A percentile compares a stretch with the other conserved stretches of the same genome.
These are phyloP conservation scores for Caranx ignobilis DNA, from an alignment of 2,113 vertebrate genomes.

Conservation along the genomic window DNA sequence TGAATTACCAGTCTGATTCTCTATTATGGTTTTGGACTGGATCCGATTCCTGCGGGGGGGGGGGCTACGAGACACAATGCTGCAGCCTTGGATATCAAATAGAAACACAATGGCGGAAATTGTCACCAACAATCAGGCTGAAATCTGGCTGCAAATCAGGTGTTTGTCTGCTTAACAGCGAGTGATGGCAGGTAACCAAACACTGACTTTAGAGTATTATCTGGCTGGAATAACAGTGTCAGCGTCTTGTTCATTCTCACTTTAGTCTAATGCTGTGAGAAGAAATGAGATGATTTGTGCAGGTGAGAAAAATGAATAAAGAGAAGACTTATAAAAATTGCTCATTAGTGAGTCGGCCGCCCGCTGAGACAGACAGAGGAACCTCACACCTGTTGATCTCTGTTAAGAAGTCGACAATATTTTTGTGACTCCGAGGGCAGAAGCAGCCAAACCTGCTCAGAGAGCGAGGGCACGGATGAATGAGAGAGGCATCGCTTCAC, in stretches of 20 bases:
- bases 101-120: constrained; percentile 28
- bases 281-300: not conserved
- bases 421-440: constrained; percentile 12
- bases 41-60: constrained; percentile 23
- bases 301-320: not conserved
- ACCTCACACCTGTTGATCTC: not conserved
- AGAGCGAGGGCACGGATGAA: not conserved
- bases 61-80: constrained; percentile 5
- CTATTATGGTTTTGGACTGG: constrained; percentile 46
- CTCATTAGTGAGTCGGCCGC: too few species aligned
- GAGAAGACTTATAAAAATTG: not conserved
- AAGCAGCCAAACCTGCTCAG: not conserved
- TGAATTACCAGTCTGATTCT: constrained; percentile 47
- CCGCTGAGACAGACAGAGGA: not conserved
- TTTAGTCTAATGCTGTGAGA: not conserved
- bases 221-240: not conserved
- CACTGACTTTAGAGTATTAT: constrained; percentile 31
- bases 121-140: constrained; percentile 16
- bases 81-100: constrained; percentile 53
- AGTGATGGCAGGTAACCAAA: constrained; percentile 11
- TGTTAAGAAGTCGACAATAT: not conserved
- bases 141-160: constrained; percentile 15
- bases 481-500: not conserved
- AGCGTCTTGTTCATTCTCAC: constrained; percentile 8
- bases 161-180: constrained; percentile 17